Base-by-base conservation (phyloP, 2,888 invertebrate genomes). In the Dryocosmus kuriphilus region DNA sequence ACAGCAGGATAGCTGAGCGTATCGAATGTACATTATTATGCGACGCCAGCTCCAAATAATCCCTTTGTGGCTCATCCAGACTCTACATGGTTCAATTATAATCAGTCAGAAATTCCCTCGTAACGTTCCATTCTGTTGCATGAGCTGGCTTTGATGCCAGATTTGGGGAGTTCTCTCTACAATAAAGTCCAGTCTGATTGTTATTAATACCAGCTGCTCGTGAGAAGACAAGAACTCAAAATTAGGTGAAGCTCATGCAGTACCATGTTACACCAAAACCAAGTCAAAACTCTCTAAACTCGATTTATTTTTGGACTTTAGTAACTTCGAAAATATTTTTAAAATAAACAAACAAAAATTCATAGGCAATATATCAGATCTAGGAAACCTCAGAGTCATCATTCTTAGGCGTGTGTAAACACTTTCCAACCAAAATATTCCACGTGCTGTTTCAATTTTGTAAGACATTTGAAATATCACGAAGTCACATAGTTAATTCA, bases 21-120 rank as follows among this genome's bases (percentile, higher is more conserved):
- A 71, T 71, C 71, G 51, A 71, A 71, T 71, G 30, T 71, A 71
- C 71, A 71, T 71, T 71, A 71, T 71, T 71, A 71, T 71, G 71
- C 71, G 71, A 51, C 30, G 71, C 71, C 19, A 71, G 71, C 4
- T 71, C 30, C 51, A 51, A 71, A 71, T 71, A 71, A 71, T 71
- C 71, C 71, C 71, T 71, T 71, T 71, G 71, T 51, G 71, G 71
- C 71, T 71, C 51, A 71, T 51, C 71, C 51, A 51, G 27, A 51
- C 51, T 71, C 71, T 51, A 32, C 71, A 71, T 71, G 71, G 71
- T 71, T 51, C 51, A 51, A 71, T 71, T 71, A 71, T 71, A 71
- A 51, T 71, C 51, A 71, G 51, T 71, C 71, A n/a, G 51, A 71
- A 71, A 71, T 71, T 71, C 22, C n/a, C 51, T 71, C 30, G n/a